A percentile compares a stretch with the other conserved stretches of the same genome.
Evolutionary conservation across 2,888 invertebrate genomes (phyloP).

Genomic region (Lasioglossum zephyrum): DNA sequence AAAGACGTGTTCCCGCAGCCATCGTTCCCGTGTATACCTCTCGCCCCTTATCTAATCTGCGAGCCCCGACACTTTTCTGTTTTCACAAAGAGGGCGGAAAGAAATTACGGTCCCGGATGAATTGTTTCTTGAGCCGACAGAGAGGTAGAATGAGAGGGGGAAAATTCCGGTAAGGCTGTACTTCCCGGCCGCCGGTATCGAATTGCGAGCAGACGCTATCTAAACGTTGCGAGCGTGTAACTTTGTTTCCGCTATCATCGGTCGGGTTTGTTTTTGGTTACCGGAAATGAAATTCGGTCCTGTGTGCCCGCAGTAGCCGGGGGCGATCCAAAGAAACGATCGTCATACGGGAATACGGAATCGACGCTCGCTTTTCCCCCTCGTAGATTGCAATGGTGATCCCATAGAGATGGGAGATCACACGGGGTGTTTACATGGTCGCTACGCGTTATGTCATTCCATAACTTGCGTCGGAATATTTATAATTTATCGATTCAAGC

Average conservation of each 20-base stretch:
- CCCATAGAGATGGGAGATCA: not conserved
- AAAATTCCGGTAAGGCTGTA: not conserved
- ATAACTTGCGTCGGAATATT: not conserved
- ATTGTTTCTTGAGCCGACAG: not conserved
- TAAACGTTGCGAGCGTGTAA: not conserved
- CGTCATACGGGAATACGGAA: not conserved
- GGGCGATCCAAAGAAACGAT: not conserved
- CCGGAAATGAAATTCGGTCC: not conserved
- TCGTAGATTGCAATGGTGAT: not conserved
- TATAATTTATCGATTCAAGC: not conserved
- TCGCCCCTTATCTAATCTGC: not conserved
- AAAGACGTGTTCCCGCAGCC: not conserved
- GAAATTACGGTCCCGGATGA: constrained; percentile 3
- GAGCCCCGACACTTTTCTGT: not conserved
- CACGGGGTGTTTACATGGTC: not conserved
- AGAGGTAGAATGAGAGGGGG: not conserved
- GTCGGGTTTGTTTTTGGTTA: constrained; percentile 4
- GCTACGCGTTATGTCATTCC: not conserved
- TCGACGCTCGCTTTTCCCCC: not conserved
- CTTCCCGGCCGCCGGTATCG: not conserved
- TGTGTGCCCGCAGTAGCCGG: not conserved
- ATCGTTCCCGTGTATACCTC: not conserved
- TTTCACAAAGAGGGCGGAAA: not conserved
- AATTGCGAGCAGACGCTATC: not conserved
- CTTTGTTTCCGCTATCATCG: constrained; percentile 4